phyloP scores from a whole-genome alignment of 2,888 invertebrate species.

The Stenolophus ochropezus region DNA sequence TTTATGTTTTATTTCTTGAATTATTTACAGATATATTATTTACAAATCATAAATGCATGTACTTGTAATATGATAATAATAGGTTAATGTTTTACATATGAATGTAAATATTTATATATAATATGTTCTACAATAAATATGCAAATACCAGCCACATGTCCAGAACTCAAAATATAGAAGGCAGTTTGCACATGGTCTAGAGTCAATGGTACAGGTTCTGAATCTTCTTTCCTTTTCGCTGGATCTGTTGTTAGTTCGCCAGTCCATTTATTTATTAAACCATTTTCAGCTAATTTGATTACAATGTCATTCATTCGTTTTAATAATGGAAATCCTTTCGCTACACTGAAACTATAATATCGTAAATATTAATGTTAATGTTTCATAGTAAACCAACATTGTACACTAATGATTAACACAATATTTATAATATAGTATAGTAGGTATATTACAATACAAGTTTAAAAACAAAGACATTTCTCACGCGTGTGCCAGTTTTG shows the following conservation, averaged over 20 bases:
- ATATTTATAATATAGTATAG: too few species aligned
- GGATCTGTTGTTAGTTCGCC: background rate
- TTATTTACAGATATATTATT: too few species aligned
- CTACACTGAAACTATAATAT: conserved; percentile 1
- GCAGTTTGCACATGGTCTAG: conserved; percentile 11
- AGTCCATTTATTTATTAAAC: conserved; percentile 13
- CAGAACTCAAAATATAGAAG: conserved; percentile 13
- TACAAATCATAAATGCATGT: background rate
- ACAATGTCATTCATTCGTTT: conserved; percentile 22
- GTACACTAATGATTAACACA: too few species aligned
- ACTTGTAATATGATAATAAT: background rate
- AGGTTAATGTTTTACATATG: background rate
- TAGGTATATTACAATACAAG: too few species aligned
- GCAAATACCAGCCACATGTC: background rate
- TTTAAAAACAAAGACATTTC: too few species aligned
- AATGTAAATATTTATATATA: background rate
- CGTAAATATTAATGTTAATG: too few species aligned
- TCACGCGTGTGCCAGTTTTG: too few species aligned
- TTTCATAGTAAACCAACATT: too few species aligned
- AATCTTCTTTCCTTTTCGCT: background rate
- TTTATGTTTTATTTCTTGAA: too few species aligned
- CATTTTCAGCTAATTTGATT: conserved; percentile 9
- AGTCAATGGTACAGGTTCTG: background rate
- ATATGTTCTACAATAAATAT: background rate
- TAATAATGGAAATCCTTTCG: conserved; percentile 27